Percentiles rank a stretch among this genome's conserved stretches.
Conservation (phyloP, 2,888 invertebrate genomes). For the Rotaria socialis region DNA sequence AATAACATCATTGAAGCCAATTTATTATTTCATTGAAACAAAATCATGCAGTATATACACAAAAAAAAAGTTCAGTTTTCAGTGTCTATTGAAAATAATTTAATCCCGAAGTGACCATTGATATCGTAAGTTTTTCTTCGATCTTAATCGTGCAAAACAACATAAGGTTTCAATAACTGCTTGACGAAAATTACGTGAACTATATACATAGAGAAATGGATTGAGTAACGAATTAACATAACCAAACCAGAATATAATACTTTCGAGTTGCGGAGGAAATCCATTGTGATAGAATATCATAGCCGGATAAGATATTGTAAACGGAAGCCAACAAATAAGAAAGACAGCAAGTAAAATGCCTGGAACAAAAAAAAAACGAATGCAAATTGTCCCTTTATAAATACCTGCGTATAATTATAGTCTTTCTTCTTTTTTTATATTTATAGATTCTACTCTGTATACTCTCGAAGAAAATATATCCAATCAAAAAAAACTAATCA, state of each 20-base stretch:
- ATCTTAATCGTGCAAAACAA: not conserved
- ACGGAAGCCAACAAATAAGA: slow-evolving; percentile 45
- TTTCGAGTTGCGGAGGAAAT: not conserved
- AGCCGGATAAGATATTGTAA: slow-evolving; percentile 40
- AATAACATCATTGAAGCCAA: too few species aligned
- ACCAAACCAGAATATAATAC: slow-evolving; percentile 43
- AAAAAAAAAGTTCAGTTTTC: not conserved
- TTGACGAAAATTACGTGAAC: not conserved
- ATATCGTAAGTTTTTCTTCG: not conserved
- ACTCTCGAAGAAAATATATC: too few species aligned
- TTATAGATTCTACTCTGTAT: too few species aligned
- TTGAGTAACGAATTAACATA: slow-evolving; percentile 45
- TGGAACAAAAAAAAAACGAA: not conserved
- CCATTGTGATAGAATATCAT: slow-evolving; percentile 27
- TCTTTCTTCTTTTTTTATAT: too few species aligned
- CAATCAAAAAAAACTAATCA: too few species aligned
- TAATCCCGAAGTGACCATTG: not conserved
- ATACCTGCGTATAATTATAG: too few species aligned
- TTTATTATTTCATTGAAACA: not conserved
- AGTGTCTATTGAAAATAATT: not conserved
- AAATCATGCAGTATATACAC: not conserved
- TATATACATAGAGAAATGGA: slow-evolving; percentile 46
- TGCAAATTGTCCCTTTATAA: too few species aligned
- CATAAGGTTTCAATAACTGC: slow-evolving; percentile 30
- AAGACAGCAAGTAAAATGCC: slow-evolving; percentile 41